Evolutionary conservation across 2,113 vertebrate genomes (phyloP).

Genomic region (Grallaria varia): DNA sequence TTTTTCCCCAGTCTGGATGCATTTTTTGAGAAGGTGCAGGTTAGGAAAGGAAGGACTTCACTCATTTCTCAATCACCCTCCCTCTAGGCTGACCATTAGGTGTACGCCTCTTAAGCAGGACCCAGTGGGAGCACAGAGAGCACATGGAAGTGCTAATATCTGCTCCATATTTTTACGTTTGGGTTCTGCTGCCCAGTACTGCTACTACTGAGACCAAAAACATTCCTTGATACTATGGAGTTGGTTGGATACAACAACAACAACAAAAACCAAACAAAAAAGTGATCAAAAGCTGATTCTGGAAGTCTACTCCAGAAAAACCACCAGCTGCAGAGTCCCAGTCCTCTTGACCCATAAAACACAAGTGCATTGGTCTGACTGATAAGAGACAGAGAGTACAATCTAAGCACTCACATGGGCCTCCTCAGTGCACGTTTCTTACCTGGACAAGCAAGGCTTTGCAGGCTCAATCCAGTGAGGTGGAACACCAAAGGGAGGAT

Average conservation of each 20-base stretch:
- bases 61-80: background rate
- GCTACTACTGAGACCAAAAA: background rate
- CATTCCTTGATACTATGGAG: background rate
- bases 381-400: fast-evolving
- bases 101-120: background rate
- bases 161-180: background rate
- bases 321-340: background rate
- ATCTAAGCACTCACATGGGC: background rate
- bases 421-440: background rate
- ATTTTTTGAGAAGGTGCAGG: background rate
- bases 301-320: background rate
- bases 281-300: background rate
- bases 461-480: background rate
- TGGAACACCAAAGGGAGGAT: background rate
- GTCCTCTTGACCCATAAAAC: background rate
- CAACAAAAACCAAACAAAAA: too few species aligned
- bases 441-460: background rate
- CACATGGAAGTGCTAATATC: background rate
- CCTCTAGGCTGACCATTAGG: background rate
- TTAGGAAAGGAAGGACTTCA: background rate
- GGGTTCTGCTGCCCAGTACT: background rate
- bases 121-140: background rate
- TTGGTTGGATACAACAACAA: background rate
- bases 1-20: background rate
- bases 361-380: background rate